Percentiles rank a stretch among this genome's conserved stretches.
phyloP scores from a whole-genome alignment of 2,113 vertebrate genomes.

The Zootoca vivipara region DNA sequence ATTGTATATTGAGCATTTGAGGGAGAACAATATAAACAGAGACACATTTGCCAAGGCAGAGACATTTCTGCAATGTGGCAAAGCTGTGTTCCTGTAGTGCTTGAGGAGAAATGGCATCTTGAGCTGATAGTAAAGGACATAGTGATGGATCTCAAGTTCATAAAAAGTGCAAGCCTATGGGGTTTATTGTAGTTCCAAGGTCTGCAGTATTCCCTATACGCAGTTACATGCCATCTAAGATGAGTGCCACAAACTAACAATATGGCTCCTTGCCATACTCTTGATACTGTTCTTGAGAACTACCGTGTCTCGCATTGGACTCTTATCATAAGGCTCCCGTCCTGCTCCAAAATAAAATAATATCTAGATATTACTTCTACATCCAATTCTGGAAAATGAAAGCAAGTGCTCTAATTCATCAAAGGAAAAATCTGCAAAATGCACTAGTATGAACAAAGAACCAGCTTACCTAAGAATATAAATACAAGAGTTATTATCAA shows the following conservation, averaged over 20 bases:
- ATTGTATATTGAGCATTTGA: background rate
- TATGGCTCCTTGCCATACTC: background rate
- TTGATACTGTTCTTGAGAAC: background rate
- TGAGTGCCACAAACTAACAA: background rate
- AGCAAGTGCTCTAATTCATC: background rate
- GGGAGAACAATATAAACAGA: background rate
- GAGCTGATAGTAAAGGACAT: constrained; percentile 7
- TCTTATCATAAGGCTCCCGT: background rate
- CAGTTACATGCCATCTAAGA: constrained; percentile 6
- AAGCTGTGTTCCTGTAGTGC: background rate
- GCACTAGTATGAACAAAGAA: background rate
- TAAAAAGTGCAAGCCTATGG: background rate
- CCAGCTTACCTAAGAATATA: background rate
- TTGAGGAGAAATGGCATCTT: constrained; percentile 1
- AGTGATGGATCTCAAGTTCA: constrained; percentile 17
- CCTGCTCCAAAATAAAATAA: background rate
- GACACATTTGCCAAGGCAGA: background rate
- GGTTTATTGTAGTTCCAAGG: background rate
- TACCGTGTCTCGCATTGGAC: background rate
- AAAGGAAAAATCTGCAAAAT: background rate
- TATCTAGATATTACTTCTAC: background rate
- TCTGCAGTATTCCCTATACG: background rate
- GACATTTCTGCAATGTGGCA: background rate
- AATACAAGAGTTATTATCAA: background rate
- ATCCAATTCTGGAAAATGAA: background rate